Evolutionary conservation across 2,113 vertebrate species (phyloP).

Genomic region (Thinocorus orbignyianus): DNA sequence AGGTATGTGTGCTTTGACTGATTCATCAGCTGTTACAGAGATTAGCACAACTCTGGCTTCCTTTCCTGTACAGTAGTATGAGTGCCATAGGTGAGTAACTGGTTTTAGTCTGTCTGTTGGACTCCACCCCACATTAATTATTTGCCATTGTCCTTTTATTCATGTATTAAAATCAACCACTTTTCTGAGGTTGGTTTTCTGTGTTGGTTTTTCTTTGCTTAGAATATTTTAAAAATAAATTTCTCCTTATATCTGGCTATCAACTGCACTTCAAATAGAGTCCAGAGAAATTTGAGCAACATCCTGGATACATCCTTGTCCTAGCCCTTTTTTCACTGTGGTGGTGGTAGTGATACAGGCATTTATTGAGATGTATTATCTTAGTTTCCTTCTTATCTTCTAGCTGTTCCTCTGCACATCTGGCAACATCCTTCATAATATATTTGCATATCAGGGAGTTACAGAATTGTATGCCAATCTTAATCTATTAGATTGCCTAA

Average conservation of each 20-base stretch:
- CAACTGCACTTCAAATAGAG: background rate
- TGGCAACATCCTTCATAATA: background rate
- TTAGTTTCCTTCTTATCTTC: background rate
- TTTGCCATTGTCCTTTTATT: background rate
- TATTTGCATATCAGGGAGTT: background rate
- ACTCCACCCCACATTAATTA: background rate
- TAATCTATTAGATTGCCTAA: background rate
- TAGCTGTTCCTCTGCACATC: background rate
- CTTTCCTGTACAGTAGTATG: background rate
- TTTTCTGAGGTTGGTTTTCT: no score
- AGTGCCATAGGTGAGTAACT: background rate
- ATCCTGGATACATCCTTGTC: background rate
- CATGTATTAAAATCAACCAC: background rate
- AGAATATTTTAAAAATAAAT: background rate
- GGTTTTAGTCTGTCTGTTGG: background rate
- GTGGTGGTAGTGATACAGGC: background rate
- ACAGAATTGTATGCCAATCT: background rate
- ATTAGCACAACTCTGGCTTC: background rate
- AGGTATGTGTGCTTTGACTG: background rate
- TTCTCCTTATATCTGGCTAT: background rate
- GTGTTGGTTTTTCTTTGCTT: background rate
- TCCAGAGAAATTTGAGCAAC: background rate
- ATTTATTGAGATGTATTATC: background rate
- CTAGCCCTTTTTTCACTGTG: background rate
- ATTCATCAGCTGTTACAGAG: background rate